Conservation (phyloP, 2,113 vertebrate genomes). For the Chaetodon trifascialis region DNA sequence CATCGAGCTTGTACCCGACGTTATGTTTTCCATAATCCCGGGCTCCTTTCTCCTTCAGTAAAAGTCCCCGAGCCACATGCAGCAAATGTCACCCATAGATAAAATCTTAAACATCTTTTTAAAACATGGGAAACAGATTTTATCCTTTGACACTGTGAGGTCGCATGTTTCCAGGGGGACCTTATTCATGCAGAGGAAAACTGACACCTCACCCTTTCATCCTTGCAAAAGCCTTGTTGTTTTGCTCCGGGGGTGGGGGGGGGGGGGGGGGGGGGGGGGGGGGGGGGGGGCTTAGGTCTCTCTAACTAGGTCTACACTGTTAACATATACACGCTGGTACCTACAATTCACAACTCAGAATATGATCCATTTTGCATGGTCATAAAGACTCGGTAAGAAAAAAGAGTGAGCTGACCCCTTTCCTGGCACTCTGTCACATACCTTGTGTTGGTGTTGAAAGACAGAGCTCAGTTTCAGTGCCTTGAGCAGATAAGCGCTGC, state of each 20-base stretch:
- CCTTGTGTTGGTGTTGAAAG: constrained; percentile 56
- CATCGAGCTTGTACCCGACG: background rate
- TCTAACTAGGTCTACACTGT: constrained; percentile 43
- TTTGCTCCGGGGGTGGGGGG: constrained; percentile 38
- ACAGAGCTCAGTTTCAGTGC: constrained; percentile 61
- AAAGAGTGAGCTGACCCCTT: background rate
- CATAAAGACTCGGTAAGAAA: background rate
- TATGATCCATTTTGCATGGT: constrained; percentile 40
- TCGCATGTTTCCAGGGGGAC: constrained; percentile 72
- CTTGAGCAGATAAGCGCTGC: constrained; percentile 53
- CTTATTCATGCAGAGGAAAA: constrained; percentile 69
- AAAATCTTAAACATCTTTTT: constrained; percentile 43
- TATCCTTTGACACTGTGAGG: constrained; percentile 49
- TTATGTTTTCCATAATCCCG: background rate
- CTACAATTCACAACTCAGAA: constrained; percentile 35
- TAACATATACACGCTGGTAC: constrained; percentile 28
- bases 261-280: background rate
- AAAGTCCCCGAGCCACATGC: background rate
- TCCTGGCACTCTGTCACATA: constrained; percentile 41
- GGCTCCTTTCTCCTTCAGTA: background rate
- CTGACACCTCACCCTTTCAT: constrained; percentile 75
- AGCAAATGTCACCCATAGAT: constrained; percentile 18
- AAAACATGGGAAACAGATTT: constrained; percentile 56
- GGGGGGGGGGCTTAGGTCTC: constrained; percentile 7
- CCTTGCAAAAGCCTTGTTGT: constrained; percentile 68